Conservation (phyloP, 2,113 vertebrate genomes). For the human (Homo sapiens) region DNA sequence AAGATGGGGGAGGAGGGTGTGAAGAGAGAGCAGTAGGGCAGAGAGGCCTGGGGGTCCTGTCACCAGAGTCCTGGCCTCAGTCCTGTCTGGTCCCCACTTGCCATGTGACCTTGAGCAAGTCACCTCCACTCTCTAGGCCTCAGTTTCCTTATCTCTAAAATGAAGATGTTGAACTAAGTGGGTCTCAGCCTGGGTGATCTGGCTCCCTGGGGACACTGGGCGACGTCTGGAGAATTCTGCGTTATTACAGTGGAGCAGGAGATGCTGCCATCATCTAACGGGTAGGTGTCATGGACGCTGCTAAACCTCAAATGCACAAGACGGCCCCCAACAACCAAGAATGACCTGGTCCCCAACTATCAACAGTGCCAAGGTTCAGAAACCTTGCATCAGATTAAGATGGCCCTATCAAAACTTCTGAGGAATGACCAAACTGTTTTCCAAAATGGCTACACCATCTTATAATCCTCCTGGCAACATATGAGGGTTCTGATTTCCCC, state of each 20-base stretch:
- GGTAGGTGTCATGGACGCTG: not conserved
- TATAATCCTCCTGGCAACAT: not conserved
- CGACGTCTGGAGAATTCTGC: not conserved
- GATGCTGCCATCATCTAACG: not conserved
- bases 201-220: fast-evolving
- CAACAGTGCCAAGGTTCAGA: fast-evolving
- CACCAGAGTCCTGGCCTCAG: not conserved
- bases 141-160: not conserved
- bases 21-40: not conserved
- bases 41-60: not conserved
- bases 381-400: not conserved
- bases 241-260: not conserved
- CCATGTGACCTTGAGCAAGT: fast-evolving
- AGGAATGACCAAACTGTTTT: not conserved
- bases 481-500: not conserved
- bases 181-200: not conserved
- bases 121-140: not conserved
- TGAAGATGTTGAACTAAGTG: not conserved
- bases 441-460: not conserved
- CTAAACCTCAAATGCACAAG: not conserved
- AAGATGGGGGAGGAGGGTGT: not conserved
- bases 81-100: not conserved
- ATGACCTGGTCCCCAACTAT: not conserved
- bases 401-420: not conserved
- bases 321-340: not conserved